Conservation (phyloP, 1,140 invertebrate species). For the Zaprionus africanus region DNA sequence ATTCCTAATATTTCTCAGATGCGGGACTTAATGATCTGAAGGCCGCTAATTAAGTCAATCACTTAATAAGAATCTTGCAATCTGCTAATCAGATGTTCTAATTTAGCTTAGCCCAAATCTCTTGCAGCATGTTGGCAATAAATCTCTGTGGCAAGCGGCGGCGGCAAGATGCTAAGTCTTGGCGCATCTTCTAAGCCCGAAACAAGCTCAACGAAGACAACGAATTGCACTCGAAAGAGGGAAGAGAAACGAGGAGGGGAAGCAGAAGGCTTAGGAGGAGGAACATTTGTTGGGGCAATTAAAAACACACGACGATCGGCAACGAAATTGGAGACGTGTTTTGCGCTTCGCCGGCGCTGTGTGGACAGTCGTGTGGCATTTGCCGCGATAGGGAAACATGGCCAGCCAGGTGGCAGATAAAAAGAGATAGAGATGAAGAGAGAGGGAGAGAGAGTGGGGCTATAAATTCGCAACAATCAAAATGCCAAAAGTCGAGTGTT, state of each 20-base stretch:
- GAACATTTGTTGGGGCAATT: conserved; percentile 78
- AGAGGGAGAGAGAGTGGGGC: conserved; percentile 9
- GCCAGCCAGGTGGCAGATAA: conserved; percentile 38
- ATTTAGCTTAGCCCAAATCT: conserved; percentile 11
- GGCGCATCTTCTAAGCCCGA: not conserved
- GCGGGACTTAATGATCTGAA: not conserved
- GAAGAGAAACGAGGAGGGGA: conserved; percentile 10
- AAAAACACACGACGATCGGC: conserved; percentile 75
- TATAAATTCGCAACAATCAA: conserved; percentile 76
- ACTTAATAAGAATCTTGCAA: not conserved
- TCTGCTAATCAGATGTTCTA: conserved; percentile 3
- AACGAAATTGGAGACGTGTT: conserved; percentile 42
- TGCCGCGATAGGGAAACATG: conserved; percentile 60
- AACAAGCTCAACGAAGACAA: conserved; percentile 40
- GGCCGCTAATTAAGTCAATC: not conserved
- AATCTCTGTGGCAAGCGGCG: conserved; percentile 11
- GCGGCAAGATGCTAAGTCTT: not conserved
- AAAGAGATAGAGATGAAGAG: conserved; percentile 49
- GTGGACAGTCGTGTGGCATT: conserved; percentile 40
- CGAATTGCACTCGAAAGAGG: conserved; percentile 71
- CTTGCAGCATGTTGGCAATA: conserved; percentile 16
- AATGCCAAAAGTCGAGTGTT: conserved; percentile 62
- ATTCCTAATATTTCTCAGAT: not conserved
- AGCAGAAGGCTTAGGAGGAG: conserved; percentile 23
- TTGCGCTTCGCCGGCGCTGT: not conserved